These are phyloP conservation scores for Abrostola triplasia DNA, from an alignment of 2,888 invertebrate species.

Conservation along the genomic window DNA sequence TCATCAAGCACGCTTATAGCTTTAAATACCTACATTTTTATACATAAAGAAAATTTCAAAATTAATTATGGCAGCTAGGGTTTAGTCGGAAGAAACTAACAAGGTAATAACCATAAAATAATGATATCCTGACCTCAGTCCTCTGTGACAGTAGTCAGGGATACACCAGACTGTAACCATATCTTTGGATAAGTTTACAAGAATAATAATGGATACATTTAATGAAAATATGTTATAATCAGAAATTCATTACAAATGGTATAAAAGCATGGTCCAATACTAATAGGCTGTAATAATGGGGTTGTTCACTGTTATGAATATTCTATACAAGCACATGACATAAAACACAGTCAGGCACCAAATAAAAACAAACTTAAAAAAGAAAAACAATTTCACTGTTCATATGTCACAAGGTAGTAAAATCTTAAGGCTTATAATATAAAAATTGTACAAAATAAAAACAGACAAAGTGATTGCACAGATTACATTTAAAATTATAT, in stretches of 20 bases:
- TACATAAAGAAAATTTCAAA: constrained; percentile 66
- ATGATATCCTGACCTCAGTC: constrained; percentile 54
- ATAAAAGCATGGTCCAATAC: constrained; percentile 54
- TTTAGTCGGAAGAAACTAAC: constrained; percentile 63
- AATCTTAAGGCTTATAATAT: constrained; percentile 69
- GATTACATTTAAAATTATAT: constrained; percentile 66
- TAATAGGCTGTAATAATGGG: constrained; percentile 38
- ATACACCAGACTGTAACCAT: constrained; percentile 51
- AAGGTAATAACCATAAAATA: constrained; percentile 58
- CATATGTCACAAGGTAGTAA: constrained; percentile 75
- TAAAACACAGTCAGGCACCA: constrained; percentile 60
- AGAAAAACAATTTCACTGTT: constrained; percentile 54
- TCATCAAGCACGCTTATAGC: constrained; percentile 65
- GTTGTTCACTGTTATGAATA: constrained; percentile 41
- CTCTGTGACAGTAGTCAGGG: constrained; percentile 51
- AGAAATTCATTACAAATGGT: constrained; percentile 42
- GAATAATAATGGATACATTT: constrained; percentile 27
- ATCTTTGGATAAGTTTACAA: constrained; percentile 56
- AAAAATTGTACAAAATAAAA: constrained; percentile 79
- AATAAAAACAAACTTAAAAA: constrained; percentile 56
- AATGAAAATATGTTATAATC: constrained; percentile 38
- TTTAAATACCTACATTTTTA: constrained; percentile 61
- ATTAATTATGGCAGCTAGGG: constrained; percentile 80
- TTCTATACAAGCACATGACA: constrained; percentile 38
- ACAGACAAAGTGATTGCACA: constrained; percentile 78